Evolutionary conservation across 2,113 vertebrate species (phyloP).

Genomic region (Ptychochromis oligacanthus): DNA sequence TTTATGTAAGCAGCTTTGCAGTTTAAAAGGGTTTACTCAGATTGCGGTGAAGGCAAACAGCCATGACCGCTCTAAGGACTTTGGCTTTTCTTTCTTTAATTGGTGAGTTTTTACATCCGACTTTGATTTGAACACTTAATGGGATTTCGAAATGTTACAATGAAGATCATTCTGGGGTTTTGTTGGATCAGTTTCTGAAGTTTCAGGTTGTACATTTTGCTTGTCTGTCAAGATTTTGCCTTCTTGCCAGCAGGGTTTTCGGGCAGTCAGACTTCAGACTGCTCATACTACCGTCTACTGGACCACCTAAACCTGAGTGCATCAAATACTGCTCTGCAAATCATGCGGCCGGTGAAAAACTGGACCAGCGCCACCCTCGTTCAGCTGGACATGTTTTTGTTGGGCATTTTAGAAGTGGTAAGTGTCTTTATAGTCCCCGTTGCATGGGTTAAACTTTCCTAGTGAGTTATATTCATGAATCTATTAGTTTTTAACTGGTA

Average conservation of each 20-base stretch:
- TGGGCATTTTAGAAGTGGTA: conserved; percentile 78
- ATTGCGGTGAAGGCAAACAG: neutral
- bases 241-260: neutral
- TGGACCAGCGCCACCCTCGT: conserved; percentile 55
- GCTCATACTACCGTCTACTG: conserved; percentile 75
- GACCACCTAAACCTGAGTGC: conserved; percentile 74
- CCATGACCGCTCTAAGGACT: conserved; percentile 26
- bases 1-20: neutral
- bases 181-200: neutral
- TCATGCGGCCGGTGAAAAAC: conserved; percentile 75
- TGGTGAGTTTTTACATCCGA: conserved; percentile 29
- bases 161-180: neutral
- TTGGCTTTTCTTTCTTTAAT: neutral
- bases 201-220: neutral
- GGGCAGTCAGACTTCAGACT: conserved; percentile 51
- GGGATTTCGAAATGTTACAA: neutral
- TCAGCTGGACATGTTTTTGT: conserved; percentile 63
- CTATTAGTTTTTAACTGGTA: too few relatives aligned
- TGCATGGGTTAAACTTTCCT: too few relatives aligned
- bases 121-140: neutral
- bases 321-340: conserved; percentile 14
- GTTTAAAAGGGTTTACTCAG: conserved; percentile 2
- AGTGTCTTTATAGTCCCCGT: neutral
- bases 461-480: too few relatives aligned
- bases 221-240: neutral